Evolutionary conservation across 92 coral and sea anemone genomes (phyloP), one percentile per base, ranked within the genome.

Genomic region (Bergia puertoricense): DNA sequence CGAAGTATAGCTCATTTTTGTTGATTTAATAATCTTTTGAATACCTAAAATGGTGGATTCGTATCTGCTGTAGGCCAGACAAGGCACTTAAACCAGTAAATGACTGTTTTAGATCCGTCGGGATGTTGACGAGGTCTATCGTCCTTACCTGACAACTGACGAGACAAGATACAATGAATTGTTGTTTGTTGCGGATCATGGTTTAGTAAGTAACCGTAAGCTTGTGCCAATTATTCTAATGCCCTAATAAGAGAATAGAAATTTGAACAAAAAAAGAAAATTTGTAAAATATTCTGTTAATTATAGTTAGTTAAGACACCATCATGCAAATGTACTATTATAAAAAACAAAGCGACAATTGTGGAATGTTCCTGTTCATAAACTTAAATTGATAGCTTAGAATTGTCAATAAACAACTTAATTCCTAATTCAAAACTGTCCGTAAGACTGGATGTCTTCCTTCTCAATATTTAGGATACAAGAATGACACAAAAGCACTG

Each of bases 401-500:
- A 7, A 6, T 6, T 48, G 54, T 48, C 18, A 57, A 57, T 57
- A 20, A 14, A 57, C 0, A 57, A 6, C 22, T 57, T 1, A 62
- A 15, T 62, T 62, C 30, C 30, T 3, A 18, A 18, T 18, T 62
- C 30, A 62, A 57, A 57, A 0, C 22, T 57, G 15, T 14, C 67
- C 15, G 67, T 57, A 48, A 48, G 54, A 48, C 54, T 48, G 11
- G 54, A 57, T 57, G 67, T 57, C 67, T 11, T 41, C 62, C 45
- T 73, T 77, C 9, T 77, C 44, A 94, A 94, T 94, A 90, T 56
- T 50, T 88, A 56, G 48, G 81, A 54, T 85, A 88, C 78, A 73
- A 88, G 30, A 94, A 92, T 80, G 89, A 91, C 82, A 88, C 94
- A 45, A 88, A 91, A 11, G 82, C 82, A 16, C 76, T 94, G 9